phyloP scores from a whole-genome alignment of 2,113 vertebrate genomes.

The Syngnathus scovelli region DNA sequence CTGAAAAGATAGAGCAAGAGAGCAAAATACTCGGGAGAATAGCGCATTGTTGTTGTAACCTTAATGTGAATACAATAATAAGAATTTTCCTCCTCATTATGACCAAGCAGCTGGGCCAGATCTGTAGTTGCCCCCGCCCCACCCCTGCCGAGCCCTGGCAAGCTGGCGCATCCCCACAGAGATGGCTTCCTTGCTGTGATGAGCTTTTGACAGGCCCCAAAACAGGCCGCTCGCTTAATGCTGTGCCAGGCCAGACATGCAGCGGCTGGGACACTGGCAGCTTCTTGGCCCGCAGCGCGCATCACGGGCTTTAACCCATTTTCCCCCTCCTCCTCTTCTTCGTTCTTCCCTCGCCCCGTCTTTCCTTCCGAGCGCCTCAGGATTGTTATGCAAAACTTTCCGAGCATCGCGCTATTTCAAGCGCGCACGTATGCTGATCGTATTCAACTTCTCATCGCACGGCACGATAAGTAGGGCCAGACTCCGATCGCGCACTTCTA shows the following conservation, averaged over 20 bases:
- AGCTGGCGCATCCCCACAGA: conserved; percentile 63
- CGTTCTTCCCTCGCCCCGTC: conserved; percentile 28
- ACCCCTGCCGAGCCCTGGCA: conserved; percentile 71
- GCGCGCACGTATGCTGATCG: conserved; percentile 54
- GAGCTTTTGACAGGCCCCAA: conserved; percentile 77
- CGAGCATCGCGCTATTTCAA: conserved; percentile 52
- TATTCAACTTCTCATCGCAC: conserved; percentile 32
- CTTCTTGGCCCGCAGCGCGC: conserved; percentile 69
- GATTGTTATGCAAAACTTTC: conserved; percentile 72
- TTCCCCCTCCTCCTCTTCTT: conserved; percentile 32
- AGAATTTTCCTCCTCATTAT: conserved; percentile 71
- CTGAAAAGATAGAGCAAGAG: not conserved
- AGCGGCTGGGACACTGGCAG: conserved; percentile 73
- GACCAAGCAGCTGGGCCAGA: conserved; percentile 63
- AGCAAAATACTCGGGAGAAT: conserved; percentile 48
- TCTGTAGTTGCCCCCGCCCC: conserved; percentile 60
- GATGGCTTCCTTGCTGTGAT: conserved; percentile 74
- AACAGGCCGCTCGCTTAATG: conserved; percentile 65
- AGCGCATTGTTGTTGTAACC: conserved; percentile 67
- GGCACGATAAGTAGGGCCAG: conserved; percentile 19
- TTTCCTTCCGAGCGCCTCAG: conserved; percentile 52
- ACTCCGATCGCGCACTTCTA: conserved; percentile 23
- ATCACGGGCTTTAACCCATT: conserved; percentile 62
- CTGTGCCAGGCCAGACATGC: conserved; percentile 73
- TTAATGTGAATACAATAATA: conserved; percentile 72